Evolutionary conservation across 1,140 invertebrate genomes (phyloP).

Genomic region (Alviniconcha marisindica): DNA sequence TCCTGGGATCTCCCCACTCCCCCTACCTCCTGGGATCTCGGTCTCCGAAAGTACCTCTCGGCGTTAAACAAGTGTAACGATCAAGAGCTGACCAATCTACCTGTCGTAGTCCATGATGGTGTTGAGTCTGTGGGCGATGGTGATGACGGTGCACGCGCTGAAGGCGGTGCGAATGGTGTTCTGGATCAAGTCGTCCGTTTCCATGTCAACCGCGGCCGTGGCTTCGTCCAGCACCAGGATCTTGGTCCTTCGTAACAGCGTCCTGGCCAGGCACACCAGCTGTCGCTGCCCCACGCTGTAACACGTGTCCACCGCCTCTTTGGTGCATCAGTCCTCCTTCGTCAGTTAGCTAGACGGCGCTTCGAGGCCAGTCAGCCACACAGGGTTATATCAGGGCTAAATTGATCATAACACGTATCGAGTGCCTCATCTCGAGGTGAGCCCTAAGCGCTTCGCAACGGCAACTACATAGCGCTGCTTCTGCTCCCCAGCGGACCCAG

Average conservation of each 20-base stretch:
- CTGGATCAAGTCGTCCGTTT: constrained; percentile 37
- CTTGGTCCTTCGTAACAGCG: constrained; percentile 79
- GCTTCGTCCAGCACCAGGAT: constrained; percentile 85
- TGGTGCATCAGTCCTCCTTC: too few species aligned
- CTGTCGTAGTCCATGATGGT: constrained; percentile 28
- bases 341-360: too few species aligned
- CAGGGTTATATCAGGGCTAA: too few species aligned
- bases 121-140: constrained; percentile 31
- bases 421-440: too few species aligned
- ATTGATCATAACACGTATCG: too few species aligned
- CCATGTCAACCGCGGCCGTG: constrained; percentile 60
- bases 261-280: constrained; percentile 49
- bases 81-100: neutral
- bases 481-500: too few species aligned
- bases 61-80: neutral
- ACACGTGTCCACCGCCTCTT: too few species aligned
- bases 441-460: too few species aligned
- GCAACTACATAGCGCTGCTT: too few species aligned
- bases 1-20: neutral
- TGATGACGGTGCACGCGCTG: constrained; percentile 33
- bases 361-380: too few species aligned
- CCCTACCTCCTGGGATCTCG: neutral
- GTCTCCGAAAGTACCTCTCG: too few species aligned
- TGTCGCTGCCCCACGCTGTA: too few species aligned
- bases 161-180: constrained; percentile 42